Evolutionary conservation across 2,888 invertebrate species (phyloP).

Genomic region (Eupithecia subumbrata): DNA sequence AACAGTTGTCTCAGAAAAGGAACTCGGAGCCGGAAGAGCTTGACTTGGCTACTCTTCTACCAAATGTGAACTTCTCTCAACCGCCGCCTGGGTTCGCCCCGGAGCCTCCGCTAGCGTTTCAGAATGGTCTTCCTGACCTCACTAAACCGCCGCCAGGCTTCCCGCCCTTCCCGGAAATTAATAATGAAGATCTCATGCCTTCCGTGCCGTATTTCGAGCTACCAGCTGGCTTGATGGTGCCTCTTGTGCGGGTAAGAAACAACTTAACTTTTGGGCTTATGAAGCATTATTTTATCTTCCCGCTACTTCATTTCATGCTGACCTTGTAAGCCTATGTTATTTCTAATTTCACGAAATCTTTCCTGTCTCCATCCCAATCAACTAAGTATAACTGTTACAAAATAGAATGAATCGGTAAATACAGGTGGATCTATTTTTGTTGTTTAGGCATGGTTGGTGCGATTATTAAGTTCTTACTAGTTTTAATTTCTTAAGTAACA

Average conservation of each 20-base stretch:
- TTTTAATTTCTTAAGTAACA: no score
- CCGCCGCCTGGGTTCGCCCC: slow-evolving; percentile 78
- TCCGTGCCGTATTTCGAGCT: slow-evolving; percentile 98
- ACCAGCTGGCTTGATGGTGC: slow-evolving; percentile 98
- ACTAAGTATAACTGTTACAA: not conserved
- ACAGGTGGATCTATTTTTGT: not conserved
- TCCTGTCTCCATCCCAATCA: not conserved
- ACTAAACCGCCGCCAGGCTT: slow-evolving; percentile 95
- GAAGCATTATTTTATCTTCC: not conserved
- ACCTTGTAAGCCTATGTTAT: not conserved
- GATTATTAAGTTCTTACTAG: not conserved
- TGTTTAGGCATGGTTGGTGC: not conserved
- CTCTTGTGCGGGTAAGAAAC: slow-evolving; percentile 91
- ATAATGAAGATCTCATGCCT: slow-evolving; percentile 91
- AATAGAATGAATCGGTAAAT: not conserved
- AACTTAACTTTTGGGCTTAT: not conserved
- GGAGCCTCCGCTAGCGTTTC: slow-evolving; percentile 74
- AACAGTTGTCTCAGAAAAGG: slow-evolving; percentile 68
- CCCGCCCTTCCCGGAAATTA: slow-evolving; percentile 77
- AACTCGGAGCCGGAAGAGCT: slow-evolving; percentile 62
- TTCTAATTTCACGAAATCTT: not conserved
- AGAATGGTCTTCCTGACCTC: slow-evolving; percentile 90
- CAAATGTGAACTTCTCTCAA: slow-evolving; percentile 77
- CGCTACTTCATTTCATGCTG: not conserved
- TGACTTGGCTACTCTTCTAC: slow-evolving; percentile 69